Percentiles rank a stretch among this genome's conserved stretches.
Conservation (phyloP, 2,797 vertebrate species). For the Percopsis omiscomaycus region DNA sequence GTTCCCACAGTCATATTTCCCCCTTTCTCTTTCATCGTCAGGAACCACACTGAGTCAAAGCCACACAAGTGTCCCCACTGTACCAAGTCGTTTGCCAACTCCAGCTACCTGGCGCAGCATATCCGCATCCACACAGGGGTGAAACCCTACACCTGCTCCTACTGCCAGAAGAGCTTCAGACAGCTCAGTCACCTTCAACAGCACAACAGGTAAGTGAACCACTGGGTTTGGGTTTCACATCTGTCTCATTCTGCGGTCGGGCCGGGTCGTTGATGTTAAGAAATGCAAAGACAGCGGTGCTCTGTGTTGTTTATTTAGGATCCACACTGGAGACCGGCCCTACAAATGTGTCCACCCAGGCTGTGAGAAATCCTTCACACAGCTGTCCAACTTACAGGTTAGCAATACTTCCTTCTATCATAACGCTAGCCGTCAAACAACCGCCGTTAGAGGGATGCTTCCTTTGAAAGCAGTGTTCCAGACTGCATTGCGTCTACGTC, state of each 20-base stretch:
- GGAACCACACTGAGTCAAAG: conserved; percentile 96
- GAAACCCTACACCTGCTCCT: conserved; percentile 96
- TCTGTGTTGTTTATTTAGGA: conserved; percentile 74
- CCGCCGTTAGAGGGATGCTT: too few species aligned
- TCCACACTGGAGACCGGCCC: conserved; percentile 97
- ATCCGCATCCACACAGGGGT: conserved; percentile 97
- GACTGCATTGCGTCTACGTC: too few species aligned
- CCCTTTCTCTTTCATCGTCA: conserved; percentile 47
- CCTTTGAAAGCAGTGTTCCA: too few species aligned
- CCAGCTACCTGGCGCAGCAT: conserved; percentile 98
- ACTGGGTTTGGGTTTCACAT: conserved; percentile 49
- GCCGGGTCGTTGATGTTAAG: conserved; percentile 21
- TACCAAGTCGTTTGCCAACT: conserved; percentile 98
- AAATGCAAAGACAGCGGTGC: conserved; percentile 13
- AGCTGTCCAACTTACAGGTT: conserved; percentile 98
- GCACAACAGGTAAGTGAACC: conserved; percentile 90
- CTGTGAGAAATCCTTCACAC: conserved; percentile 98
- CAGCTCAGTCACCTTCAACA: conserved; percentile 99
- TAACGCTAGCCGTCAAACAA: too few species aligned
- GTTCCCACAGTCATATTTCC: conserved; percentile 26
- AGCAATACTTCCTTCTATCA: conserved; percentile 22
- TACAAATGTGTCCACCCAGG: conserved; percentile 95
- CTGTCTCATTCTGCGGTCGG: conserved; percentile 9
- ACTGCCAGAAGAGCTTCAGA: conserved; percentile 96
- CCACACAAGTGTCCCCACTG: conserved; percentile 99